Base-by-base conservation (phyloP, 2,797 vertebrate genomes). In the Leuciscus waleckii region DNA sequence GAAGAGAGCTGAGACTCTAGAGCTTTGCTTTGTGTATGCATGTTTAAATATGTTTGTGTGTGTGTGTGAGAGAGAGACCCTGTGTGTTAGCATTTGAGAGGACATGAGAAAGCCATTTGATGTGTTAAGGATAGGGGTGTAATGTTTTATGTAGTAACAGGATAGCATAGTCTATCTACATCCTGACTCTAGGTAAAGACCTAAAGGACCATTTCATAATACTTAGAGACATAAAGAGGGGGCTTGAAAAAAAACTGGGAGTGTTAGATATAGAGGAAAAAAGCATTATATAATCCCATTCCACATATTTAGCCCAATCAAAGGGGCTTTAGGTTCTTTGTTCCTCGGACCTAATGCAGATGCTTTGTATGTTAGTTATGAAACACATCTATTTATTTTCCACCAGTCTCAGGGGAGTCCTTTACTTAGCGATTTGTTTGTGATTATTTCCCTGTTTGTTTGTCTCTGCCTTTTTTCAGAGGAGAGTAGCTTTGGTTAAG, bases 301-400 rank as follows among this genome's bases (percentile, higher is more conserved):
- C 37, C 70, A 35, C 84, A 80, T 81, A 81, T 88, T 87, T 83
- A 88, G 58, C 76, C 51, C 70, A 89, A 86, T 86, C 87, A 85
- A 83, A 83, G 61, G 51, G 80, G 81, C 84, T 87, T 88, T 39
- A 63, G 41, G 79, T 86, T 83, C 70, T 80, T 51, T 80, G 56
- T 85, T 89, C 73, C 81, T 83, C 49, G 49, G 82, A 88, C 84
- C 51, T 68, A 73, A 83, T 83, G 68, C 75, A 77, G 63, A 63
- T 82, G 71, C 79, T 83, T 71, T 67, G 39, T 83, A 56, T 78
- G 74, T 83, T n/a, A 43, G 71, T 85, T 74, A 77, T 70, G 71
- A 87, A 88, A 85, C 73, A 4, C 65, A 65, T 82, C 58, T 39
- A 76, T 78, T 84, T 78, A 78, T 81, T 82, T 84, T 74, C n/a